Base-by-base conservation (phyloP, 2,888 invertebrate genomes). In the Cenopis cana region DNA sequence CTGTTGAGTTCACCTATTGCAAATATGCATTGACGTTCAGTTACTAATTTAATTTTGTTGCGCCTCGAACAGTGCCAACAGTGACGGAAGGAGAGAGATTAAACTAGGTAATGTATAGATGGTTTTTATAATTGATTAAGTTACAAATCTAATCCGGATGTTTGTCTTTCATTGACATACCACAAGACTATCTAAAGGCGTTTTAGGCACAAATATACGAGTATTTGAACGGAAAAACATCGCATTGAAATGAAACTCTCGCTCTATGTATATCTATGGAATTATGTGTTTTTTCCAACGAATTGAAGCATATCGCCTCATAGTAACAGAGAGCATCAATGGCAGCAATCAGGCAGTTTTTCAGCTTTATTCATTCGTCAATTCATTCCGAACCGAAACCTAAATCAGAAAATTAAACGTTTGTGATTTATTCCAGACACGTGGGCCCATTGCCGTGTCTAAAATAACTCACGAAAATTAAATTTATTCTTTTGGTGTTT, bases 1-100 rank as follows among this genome's bases (percentile, higher is more conserved):
- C 52, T 60, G 59, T 69, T 69, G 20, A 24, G 46, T 46, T 54
- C 52, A 38, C 11, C 54, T 33, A 11, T 29, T 54, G 29, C 17
- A 52, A 33, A 9, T 1, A 14, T 41, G 41, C 17, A 46, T 11
- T 33, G 52, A 20, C 14, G 20, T 41, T 60, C 14, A n/a, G 18
- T 20, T 29, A 20, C 24, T 54, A 38, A 64, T 38, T 60, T 24
- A 64, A 54, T 10, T 14, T 29, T 4, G 4, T 20, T 20, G 41
- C 20, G 8, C 20, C 18, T 20, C 8, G 20, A 59, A 59, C 41
- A 20, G 24, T 56, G 29, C 38, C 12, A 12, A 4, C 14, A 14
- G 14, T 14, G n/a, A n/a, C n/a, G n/a, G n/a, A n/a, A n/a, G n/a
- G n/a, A n/a, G n/a, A 14, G 41, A 14, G 41, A 50, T 50, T 18